These are phyloP conservation scores for Pteromalus puparum DNA, from an alignment of 1,140 invertebrate species.

Conservation along the genomic window DNA sequence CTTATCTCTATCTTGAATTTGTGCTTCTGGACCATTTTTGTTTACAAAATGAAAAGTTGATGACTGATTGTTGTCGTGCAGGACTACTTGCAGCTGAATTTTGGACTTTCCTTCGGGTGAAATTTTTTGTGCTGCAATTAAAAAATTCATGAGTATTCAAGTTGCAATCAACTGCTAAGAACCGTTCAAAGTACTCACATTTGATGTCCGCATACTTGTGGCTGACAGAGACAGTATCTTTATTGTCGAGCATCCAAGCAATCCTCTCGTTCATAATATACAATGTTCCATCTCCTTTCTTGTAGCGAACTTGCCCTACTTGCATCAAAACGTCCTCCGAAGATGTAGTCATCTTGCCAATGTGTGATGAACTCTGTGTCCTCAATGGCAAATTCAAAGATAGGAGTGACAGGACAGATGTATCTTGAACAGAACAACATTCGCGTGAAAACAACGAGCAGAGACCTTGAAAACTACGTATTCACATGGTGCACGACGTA, in stretches of 20 bases:
- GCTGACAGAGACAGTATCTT: slow-evolving; percentile 92
- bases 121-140: slow-evolving; percentile 92
- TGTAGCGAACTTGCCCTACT: slow-evolving; percentile 93
- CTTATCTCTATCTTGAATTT: slow-evolving; percentile 92
- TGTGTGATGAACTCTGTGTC: not conserved
- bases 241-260: slow-evolving; percentile 96
- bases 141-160: slow-evolving; percentile 60
- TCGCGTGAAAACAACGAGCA: not conserved
- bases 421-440: not conserved
- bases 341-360: slow-evolving; percentile 83
- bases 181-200: slow-evolving; percentile 78
- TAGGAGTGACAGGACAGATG: not conserved
- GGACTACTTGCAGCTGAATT: slow-evolving; percentile 98
- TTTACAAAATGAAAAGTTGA: slow-evolving; percentile 99
- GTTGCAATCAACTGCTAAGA: not conserved
- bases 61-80: slow-evolving; percentile 94
- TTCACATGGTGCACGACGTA: not conserved
- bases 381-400: not conserved
- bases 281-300: slow-evolving; percentile 96
- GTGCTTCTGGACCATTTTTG: slow-evolving; percentile 85
- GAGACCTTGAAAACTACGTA: not conserved
- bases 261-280: slow-evolving; percentile 97
- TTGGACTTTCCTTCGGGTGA: slow-evolving; percentile 98
- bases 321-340: slow-evolving; percentile 96
- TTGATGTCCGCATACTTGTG: slow-evolving; percentile 98